A percentile compares a stretch with the other conserved stretches of the same genome.
Conservation (phyloP, 1,140 invertebrate species). For the Mya arenaria region DNA sequence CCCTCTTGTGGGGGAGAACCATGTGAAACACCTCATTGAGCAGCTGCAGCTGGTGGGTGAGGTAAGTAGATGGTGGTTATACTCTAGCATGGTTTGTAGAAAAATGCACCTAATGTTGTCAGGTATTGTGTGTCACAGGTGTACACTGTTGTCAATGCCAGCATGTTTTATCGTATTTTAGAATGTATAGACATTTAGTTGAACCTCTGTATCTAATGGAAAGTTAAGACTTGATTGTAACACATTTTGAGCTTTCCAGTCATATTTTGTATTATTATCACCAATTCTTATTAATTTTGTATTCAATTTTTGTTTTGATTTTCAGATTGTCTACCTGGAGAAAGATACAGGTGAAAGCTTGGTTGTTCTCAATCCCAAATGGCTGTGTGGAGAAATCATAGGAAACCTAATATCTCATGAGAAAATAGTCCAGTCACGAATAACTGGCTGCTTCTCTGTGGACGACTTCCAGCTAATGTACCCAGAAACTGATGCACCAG, state of each 20-base stretch:
- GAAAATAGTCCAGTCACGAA: conserved; percentile 85
- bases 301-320: not conserved
- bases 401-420: conserved; percentile 88
- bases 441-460: conserved; percentile 89
- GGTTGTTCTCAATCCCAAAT: conserved; percentile 88
- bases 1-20: conserved; percentile 86
- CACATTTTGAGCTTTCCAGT: no score
- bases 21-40: conserved; percentile 86
- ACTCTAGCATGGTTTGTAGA: no score
- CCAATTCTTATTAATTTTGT: not conserved
- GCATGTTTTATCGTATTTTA: no score
- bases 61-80: no score
- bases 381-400: conserved; percentile 88
- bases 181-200: no score
- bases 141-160: no score
- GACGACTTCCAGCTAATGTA: conserved; percentile 91
- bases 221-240: no score
- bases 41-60: conserved; percentile 88
- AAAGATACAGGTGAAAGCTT: conserved; percentile 84
- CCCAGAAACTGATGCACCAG: conserved; percentile 86
- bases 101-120: no score
- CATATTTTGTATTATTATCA: not conserved
- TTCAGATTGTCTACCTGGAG: conserved; percentile 83
- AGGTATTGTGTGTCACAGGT: no score
- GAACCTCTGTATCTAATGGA: no score